phyloP scores from a whole-genome alignment of 2,888 invertebrate species.

The Theodoxus fluviatilis region DNA sequence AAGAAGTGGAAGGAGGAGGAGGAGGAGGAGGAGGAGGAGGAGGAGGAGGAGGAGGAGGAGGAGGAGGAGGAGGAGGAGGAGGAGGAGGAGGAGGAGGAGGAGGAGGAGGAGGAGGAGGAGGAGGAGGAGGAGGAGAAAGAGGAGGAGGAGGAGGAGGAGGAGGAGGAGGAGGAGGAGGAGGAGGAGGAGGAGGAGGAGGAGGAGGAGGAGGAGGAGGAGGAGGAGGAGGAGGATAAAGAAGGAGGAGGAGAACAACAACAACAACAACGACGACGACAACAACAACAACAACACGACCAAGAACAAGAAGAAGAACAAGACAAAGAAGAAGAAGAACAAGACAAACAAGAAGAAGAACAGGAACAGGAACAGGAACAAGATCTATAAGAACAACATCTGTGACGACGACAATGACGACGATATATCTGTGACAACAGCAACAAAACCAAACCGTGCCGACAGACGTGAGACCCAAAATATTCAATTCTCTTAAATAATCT shows the following conservation, averaged over 20 bases:
- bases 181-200: conserved; percentile 14
- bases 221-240: not conserved
- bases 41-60: not conserved
- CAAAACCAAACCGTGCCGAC: too few species aligned
- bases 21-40: not conserved
- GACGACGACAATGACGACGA: too few species aligned
- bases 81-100: conserved; percentile 1
- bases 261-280: conserved; percentile 9
- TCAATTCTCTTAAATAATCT: too few species aligned
- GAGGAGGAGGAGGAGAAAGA: conserved; percentile 24
- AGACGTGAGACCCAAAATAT: too few species aligned
- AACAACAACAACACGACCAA: not conserved
- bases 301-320: not conserved
- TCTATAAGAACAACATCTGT: too few species aligned
- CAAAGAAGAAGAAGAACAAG: not conserved
- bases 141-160: conserved; percentile 20
- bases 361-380: too few species aligned
- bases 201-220: not conserved
- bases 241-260: not conserved
- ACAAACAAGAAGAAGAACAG: too few species aligned
- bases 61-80: not conserved
- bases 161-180: conserved; percentile 22
- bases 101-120: conserved; percentile 20
- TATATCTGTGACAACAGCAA: too few species aligned
- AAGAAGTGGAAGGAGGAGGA: not conserved